Evolutionary conservation across 2,888 invertebrate species (phyloP), one percentile per base, ranked within the genome.

Genomic region (Entomobrya multifasciata): DNA sequence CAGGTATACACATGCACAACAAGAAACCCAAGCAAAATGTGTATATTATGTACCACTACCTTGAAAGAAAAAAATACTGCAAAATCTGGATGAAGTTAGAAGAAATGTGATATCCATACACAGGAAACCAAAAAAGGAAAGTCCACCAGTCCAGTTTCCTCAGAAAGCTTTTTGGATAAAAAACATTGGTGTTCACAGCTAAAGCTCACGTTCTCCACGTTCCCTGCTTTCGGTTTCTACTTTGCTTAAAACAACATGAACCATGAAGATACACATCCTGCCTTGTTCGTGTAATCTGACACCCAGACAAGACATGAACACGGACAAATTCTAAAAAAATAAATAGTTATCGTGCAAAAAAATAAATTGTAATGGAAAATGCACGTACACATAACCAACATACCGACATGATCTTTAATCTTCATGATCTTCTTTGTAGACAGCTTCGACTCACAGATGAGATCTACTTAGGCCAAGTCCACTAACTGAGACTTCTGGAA

Each of bases 251-350:
- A 22, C 20, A 10, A 55, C 55, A 17, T 55, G 55, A 22, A 55
- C 25, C 55, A 5, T n/a, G 55, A 55, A 55, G 22, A n/a, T 20
- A 8, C 55, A 47, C 47, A 47, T 47, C 15, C 13, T 15, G n/a
- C 47, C 47, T 47, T 47, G 47, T 11, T 47, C 47, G 27, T 60
- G 60, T 27, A 60, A 60, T 27, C 60, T 60, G 60, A 60, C 60
- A 60, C 60, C 27, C 27, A n/a, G 60, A 60, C 60, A 60, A 60
- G 27, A 60, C 27, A 55, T 13, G 20, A 3, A 27, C 6, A 4
- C 13, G 27, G 55, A 22, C 55, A 55, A 55, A 55, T 55, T 55
- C 55, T 13, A 6, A 55, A 55, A 47, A 55, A 55, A 0, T 17
- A 55, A 22, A 55, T 55, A 55, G 11, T n/a, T n/a, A 55, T 22